Evolutionary conservation across 2,888 invertebrate genomes (phyloP).

Genomic region (Metallyticus violacea): DNA sequence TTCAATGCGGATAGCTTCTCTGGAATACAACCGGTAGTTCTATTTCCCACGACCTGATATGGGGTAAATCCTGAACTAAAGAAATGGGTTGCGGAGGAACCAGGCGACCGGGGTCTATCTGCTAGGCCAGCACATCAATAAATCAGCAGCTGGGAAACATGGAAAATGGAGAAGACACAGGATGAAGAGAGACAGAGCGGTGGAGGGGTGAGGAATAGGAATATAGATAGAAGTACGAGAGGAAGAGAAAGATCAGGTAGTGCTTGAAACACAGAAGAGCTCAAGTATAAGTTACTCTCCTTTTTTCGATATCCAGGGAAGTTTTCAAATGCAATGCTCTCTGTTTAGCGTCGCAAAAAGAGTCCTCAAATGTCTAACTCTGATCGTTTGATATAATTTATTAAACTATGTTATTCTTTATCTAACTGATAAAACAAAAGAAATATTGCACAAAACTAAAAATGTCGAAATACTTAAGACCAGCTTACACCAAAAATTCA

Average conservation of each 20-base stretch:
- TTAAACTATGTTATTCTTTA: no score
- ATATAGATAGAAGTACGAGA: background rate
- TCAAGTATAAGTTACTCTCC: background rate
- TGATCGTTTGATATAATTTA: no score
- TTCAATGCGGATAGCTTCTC: background rate
- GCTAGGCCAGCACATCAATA: background rate
- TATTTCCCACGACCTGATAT: background rate
- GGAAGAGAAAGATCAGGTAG: background rate
- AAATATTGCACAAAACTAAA: no score
- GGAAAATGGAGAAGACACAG: background rate
- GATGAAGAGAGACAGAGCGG: background rate
- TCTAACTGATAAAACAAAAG: no score
- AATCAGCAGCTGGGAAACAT: background rate
- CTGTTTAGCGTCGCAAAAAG: no score
- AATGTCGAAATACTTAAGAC: no score
- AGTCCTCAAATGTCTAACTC: no score
- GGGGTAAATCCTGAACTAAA: background rate
- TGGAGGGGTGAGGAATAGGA: no score
- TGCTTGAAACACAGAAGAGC: no score
- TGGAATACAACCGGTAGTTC: background rate
- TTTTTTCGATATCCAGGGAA: background rate
- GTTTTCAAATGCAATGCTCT: background rate
- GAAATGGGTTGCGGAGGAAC: background rate
- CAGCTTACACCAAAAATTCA: no score
- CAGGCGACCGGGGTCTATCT: background rate